A percentile compares a stretch with the other conserved stretches of the same genome.
These are phyloP conservation scores for Limnephilus lunatus DNA, from an alignment of 2,888 invertebrate genomes.

Conservation along the genomic window DNA sequence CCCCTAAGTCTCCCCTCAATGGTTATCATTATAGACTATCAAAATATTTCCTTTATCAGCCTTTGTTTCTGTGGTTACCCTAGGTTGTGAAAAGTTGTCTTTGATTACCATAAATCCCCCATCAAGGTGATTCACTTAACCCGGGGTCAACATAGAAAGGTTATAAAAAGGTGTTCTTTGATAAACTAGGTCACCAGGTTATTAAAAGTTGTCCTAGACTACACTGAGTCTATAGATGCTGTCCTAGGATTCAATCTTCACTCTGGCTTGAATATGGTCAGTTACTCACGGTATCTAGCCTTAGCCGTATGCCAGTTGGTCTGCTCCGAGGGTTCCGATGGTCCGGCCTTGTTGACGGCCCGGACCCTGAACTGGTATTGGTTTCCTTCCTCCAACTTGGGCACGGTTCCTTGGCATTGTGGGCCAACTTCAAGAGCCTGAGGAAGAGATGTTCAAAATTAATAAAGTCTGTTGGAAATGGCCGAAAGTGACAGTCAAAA, in stretches of 20 bases:
- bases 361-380: constrained; percentile 96
- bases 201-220: too few relatives aligned
- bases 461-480: not conserved
- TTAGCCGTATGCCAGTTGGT: constrained; percentile 95
- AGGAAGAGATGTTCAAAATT: not conserved
- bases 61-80: too few relatives aligned
- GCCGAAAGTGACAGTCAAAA: not conserved
- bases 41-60: too few relatives aligned
- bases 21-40: too few relatives aligned
- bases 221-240: too few relatives aligned
- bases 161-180: too few relatives aligned
- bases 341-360: constrained; percentile 97
- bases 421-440: constrained; percentile 90
- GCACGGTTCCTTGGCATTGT: constrained; percentile 90
- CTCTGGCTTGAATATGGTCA: not conserved
- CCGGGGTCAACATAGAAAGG: too few relatives aligned
- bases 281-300: constrained; percentile 88
- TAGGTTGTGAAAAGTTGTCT: too few relatives aligned
- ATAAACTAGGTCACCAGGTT: too few relatives aligned
- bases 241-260: not conserved
- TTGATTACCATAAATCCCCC: too few relatives aligned
- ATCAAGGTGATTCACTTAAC: too few relatives aligned
- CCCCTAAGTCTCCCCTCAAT: too few relatives aligned
- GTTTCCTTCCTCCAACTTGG: constrained; percentile 93
- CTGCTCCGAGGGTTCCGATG: constrained; percentile 93